phyloP scores from a whole-genome alignment of 2,888 invertebrate genomes.

The Xestobium rufovillosum region DNA sequence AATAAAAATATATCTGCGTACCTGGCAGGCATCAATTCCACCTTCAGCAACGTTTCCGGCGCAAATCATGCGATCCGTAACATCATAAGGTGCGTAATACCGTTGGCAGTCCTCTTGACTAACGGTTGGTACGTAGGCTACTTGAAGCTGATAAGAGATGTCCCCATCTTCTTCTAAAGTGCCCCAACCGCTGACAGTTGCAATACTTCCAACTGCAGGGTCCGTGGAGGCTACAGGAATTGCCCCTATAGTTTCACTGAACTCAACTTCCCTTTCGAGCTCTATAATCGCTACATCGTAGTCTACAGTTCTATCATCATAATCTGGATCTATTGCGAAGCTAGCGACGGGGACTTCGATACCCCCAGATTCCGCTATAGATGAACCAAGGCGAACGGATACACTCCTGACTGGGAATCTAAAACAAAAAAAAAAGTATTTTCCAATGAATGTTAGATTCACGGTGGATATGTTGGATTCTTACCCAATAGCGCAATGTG shows the following conservation, averaged over 20 bases:
- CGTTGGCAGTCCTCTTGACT: constrained; percentile 17
- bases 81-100: no score
- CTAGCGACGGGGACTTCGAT: constrained; percentile 8
- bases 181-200: constrained; percentile 29
- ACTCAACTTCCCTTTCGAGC: background rate
- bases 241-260: background rate
- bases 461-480: background rate
- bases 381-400: constrained; percentile 17
- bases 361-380: constrained; percentile 15
- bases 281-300: constrained; percentile 13
- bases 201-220: no score
- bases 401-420: constrained; percentile 6
- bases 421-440: constrained; percentile 8
- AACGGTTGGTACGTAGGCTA: constrained; percentile 19
- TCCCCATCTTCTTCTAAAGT: constrained; percentile 17
- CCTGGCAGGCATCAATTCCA: constrained; percentile 50
- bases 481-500: constrained; percentile 19
- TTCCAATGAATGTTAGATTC: background rate
- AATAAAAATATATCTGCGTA: constrained; percentile 22
- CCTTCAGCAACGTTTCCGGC: constrained; percentile 47
- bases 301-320: background rate
- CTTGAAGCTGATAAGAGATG: constrained; percentile 16
- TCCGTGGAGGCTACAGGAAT: constrained; percentile 1
- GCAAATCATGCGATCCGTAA: constrained; percentile 49
- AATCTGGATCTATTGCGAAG: no score